Percentiles rank a stretch among this genome's conserved stretches.
These are phyloP conservation scores for Maconellicoccus hirsutus DNA, from an alignment of 1,140 invertebrate species.

Conservation along the genomic window DNA sequence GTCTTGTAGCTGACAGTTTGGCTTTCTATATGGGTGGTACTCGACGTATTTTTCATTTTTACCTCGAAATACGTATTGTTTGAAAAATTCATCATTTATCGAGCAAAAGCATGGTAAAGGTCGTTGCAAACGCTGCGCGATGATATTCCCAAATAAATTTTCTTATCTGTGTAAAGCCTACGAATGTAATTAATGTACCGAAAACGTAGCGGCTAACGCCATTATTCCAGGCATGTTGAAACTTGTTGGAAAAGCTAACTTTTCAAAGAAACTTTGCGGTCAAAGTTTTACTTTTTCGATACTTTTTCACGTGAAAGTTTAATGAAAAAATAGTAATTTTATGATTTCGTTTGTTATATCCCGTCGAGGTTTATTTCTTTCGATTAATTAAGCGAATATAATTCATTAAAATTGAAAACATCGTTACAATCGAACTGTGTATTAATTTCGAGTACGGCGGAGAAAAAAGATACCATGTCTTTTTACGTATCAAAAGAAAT, in stretches of 20 bases:
- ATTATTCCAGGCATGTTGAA: background rate
- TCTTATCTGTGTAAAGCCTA: background rate
- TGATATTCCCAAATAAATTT: background rate
- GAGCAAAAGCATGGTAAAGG: no score
- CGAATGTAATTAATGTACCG: constrained; percentile 3
- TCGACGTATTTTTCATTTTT: background rate
- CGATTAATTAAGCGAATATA: background rate
- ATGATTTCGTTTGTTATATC: background rate
- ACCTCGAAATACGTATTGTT: no score
- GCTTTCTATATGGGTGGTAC: background rate
- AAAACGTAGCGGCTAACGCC: background rate
- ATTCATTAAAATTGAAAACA: background rate
- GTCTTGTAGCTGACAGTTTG: background rate
- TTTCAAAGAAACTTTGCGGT: background rate
- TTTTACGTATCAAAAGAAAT: no score
- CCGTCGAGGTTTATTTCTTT: background rate
- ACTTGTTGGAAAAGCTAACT: constrained; percentile 3
- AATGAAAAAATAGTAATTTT: background rate
- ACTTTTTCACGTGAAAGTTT: background rate
- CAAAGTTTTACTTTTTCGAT: constrained; percentile 9
- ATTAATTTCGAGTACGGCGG: no score
- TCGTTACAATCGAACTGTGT: no score
- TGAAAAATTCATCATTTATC: no score
- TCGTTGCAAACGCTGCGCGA: no score
- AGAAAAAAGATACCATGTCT: no score